Evolutionary conservation across 2,888 invertebrate species (phyloP).

Genomic region (Entomobrya multifasciata): DNA sequence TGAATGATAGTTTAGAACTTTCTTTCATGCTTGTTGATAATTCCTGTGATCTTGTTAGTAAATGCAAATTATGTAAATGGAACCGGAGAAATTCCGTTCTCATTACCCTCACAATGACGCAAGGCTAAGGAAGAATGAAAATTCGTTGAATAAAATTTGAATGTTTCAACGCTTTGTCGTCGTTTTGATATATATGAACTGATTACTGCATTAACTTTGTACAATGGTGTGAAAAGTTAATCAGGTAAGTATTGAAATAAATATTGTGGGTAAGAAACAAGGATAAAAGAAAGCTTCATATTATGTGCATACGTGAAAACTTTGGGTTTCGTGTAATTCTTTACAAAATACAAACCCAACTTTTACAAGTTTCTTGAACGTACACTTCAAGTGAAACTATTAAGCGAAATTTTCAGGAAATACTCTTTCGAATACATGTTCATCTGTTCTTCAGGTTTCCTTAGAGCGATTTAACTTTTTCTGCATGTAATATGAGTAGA

Average conservation of each 20-base stretch:
- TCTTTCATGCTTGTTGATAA: slow-evolving; percentile 26
- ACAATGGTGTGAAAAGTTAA: slow-evolving; percentile 3
- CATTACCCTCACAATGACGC: neutral
- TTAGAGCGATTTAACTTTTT: too few species aligned
- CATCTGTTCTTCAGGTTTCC: too few species aligned
- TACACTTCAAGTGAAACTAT: too few species aligned
- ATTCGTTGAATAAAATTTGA: slow-evolving; percentile 21
- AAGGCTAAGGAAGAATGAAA: neutral
- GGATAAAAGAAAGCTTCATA: too few species aligned
- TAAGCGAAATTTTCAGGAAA: too few species aligned
- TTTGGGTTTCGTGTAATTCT: too few species aligned
- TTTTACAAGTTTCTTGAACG: too few species aligned
- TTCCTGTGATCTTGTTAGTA: slow-evolving; percentile 11
- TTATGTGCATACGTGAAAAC: too few species aligned
- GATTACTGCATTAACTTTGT: slow-evolving; percentile 2
- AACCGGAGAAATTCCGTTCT: neutral
- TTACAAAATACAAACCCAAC: too few species aligned
- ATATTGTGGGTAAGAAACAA: too few species aligned
- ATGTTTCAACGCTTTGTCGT: slow-evolving; percentile 4
- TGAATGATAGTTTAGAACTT: slow-evolving; percentile 10
- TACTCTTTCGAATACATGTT: too few species aligned
- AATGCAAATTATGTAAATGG: slow-evolving; percentile 42
- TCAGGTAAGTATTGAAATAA: neutral
- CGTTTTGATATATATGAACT: neutral
- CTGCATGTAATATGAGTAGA: too few species aligned